Conservation (phyloP, 23 tunicate genomes). For the Pegea sp. region DNA sequence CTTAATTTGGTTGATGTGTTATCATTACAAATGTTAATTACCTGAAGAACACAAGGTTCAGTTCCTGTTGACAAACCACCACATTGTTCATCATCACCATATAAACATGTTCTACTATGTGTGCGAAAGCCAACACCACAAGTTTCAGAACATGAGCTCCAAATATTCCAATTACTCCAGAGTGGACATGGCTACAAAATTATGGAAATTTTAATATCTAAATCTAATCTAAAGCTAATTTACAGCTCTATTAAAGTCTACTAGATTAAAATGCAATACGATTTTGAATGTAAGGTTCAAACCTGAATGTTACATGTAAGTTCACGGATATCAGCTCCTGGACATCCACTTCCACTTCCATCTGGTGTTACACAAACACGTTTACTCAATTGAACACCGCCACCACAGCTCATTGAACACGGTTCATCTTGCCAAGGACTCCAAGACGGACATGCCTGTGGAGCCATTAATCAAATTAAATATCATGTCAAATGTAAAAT, state of each 20-base stretch:
- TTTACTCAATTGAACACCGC: conserved; percentile 10
- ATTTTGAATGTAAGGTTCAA: background rate
- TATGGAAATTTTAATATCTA: no score
- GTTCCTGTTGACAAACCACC: conserved; percentile 13
- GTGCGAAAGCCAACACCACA: conserved; percentile 31
- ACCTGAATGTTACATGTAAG: conserved; percentile 40
- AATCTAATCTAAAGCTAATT: no score
- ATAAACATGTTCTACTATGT: conserved; percentile 23
- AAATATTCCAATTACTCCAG: conserved; percentile 20
- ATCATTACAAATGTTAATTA: no score
- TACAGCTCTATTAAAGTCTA: no score
- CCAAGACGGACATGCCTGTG: conserved; percentile 60
- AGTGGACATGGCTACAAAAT: conserved; percentile 49
- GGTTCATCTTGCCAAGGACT: conserved; percentile 17
- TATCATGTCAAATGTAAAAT: background rate
- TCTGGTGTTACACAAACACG: conserved; percentile 21
- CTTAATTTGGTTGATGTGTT: no score
- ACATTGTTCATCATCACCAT: conserved; percentile 18
- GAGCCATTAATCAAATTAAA: background rate
- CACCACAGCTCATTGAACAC: conserved; percentile 31
- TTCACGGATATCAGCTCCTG: conserved; percentile 3
- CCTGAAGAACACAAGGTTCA: conserved; percentile 6
- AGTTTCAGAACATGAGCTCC: conserved; percentile 12
- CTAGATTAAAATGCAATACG: no score
- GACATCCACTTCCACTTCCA: conserved; percentile 5